Evolutionary conservation across 2,888 invertebrate genomes (phyloP), one percentile per base, ranked within the genome.

Genomic region (Lasioglossum malachurum): DNA sequence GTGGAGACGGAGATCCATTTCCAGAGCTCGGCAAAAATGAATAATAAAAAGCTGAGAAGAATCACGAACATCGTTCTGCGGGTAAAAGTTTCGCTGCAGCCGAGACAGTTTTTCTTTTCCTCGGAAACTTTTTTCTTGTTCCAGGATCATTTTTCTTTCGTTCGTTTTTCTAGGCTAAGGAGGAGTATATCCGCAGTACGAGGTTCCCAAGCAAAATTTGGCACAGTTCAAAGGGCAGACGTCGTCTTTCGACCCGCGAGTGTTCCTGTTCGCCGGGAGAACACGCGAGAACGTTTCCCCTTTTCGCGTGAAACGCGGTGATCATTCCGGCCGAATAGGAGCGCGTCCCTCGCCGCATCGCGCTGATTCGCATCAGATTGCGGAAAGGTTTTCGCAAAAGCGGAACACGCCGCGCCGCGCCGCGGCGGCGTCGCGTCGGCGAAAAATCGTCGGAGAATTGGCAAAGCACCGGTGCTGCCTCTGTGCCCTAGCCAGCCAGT

Each of bases 371-470:
- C 16, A 27, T n/a, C 14, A 4, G 46, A 12, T 44, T n/a, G 44
- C 41, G 35, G 38, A 19, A n/a, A 31, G 8, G 31, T n/a, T 53
- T 53, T 19, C 12, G 75, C 19, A 49, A 35, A 69, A 12, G 60
- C 72, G 46, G 75, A 75, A 71, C 31, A 23, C 23, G 75, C 60
- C 84, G 38, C 35, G 35, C 35, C 35, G 78, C 69, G 64, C 8
- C 49, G 27, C 60, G 60, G 5, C 64, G 23, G 23, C 53, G n/a
- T n/a, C n/a, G 23, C 53, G 53, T n/a, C n/a, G 64, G 64, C 75
- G 84, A 84, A 85, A 84, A 85, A 85, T 76, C 44, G 49, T 57
- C 35, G 16, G 49, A 53, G 49, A 85, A 80, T 86, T 85, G 86
- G 74, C 86, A 85, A 85, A 85, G 77, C 80, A 49, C 4, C 57